Conservation (phyloP, 1,140 invertebrate species). For the Sitodiplosis mosellana region DNA sequence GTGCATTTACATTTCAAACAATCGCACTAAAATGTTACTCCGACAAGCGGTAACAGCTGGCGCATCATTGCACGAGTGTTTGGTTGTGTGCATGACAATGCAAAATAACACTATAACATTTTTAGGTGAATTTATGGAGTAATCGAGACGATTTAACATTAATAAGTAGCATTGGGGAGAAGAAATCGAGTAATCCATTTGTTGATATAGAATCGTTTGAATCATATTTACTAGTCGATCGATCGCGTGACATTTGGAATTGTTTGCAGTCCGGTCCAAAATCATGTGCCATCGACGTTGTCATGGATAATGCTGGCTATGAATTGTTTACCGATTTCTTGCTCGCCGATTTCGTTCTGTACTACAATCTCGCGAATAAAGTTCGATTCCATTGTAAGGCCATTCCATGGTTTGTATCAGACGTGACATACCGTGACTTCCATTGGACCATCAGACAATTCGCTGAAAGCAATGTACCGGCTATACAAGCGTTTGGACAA, state of each 20-base stretch:
- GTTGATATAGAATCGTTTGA: slow-evolving; percentile 42
- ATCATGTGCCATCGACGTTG: slow-evolving; percentile 41
- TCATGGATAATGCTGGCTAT: slow-evolving; percentile 88
- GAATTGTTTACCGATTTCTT: slow-evolving; percentile 85
- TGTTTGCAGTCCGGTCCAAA: slow-evolving; percentile 10
- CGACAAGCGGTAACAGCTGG: too few relatives aligned
- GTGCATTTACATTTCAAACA: too few relatives aligned
- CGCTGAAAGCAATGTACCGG: slow-evolving; percentile 16
- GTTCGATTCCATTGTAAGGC: slow-evolving; percentile 75
- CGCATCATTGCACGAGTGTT: too few relatives aligned
- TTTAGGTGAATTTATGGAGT: slow-evolving; percentile 44
- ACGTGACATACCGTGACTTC: slow-evolving; percentile 63
- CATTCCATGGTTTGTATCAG: slow-evolving; percentile 94
- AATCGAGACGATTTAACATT: slow-evolving; percentile 82
- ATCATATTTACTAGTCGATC: slow-evolving; percentile 47
- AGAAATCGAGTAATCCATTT: slow-evolving; percentile 36
- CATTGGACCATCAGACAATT: slow-evolving; percentile 40
- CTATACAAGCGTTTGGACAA: slow-evolving; percentile 26
- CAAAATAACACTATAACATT: too few relatives aligned
- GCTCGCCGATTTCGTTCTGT: slow-evolving; percentile 60
- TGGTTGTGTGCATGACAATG: too few relatives aligned
- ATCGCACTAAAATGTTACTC: too few relatives aligned
- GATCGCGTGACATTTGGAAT: slow-evolving; percentile 37
- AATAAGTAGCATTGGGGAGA: slow-evolving; percentile 41
- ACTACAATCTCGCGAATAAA: slow-evolving; percentile 41